A percentile compares a stretch with the other conserved stretches of the same genome.
These are phyloP conservation scores for Coracias cyanogaster DNA, from an alignment of 2,797 vertebrate genomes.

Conservation along the genomic window DNA sequence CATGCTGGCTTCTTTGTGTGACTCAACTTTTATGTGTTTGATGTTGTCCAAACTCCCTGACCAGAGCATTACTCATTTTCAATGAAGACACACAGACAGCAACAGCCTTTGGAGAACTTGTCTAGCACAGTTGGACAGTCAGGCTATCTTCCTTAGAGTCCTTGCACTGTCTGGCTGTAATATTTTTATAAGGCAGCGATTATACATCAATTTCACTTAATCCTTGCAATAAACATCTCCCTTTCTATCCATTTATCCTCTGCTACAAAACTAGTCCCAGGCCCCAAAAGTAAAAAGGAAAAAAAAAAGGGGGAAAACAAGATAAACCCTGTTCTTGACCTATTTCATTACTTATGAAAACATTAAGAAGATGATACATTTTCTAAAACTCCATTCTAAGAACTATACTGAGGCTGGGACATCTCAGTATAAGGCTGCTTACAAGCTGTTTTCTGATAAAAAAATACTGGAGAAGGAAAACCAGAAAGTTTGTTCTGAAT, in stretches of 20 bases:
- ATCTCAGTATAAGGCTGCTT: neutral
- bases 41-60: neutral
- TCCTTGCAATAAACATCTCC: neutral
- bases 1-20: neutral
- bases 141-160: neutral
- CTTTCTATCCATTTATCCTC: neutral
- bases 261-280: neutral
- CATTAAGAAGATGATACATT: neutral
- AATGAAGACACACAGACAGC: neutral
- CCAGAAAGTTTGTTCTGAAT: neutral
- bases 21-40: neutral
- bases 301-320: neutral
- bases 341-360: neutral
- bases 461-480: neutral
- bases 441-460: neutral
- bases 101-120: neutral
- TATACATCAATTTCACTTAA: neutral
- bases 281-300: fast-evolving
- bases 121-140: neutral
- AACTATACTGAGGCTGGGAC: neutral
- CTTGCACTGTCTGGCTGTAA: neutral
- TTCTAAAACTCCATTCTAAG: neutral
- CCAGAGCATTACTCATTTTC: neutral
- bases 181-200: neutral
- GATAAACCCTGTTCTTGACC: neutral